Percentiles rank a stretch among this genome's conserved stretches.
phyloP scores from a whole-genome alignment of 1,140 invertebrate species.

The Sminthurides bifidus region DNA sequence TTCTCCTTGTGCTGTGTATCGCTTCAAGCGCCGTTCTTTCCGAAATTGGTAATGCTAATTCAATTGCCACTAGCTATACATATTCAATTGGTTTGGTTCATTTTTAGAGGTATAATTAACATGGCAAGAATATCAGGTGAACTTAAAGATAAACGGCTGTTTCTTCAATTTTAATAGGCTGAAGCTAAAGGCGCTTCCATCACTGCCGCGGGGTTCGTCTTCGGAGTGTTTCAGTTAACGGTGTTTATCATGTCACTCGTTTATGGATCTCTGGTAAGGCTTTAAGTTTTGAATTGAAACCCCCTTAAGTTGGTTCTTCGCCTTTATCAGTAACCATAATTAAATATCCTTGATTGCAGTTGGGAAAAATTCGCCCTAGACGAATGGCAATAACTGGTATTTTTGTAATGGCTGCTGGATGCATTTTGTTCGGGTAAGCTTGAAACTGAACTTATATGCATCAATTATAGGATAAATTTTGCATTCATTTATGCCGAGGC shows the following conservation, averaged over 20 bases:
- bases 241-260: constrained; percentile 77
- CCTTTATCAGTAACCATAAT: neutral
- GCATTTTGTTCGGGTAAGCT: neutral
- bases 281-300: no score
- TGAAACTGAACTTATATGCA: no score
- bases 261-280: constrained; percentile 66
- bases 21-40: no score
- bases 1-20: no score
- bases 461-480: neutral
- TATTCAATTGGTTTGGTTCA: no score
- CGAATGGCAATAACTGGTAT: constrained; percentile 74
- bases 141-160: no score
- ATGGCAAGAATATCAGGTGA: no score
- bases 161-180: no score
- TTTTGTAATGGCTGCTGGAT: constrained; percentile 53
- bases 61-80: no score
- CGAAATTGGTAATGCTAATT: no score
- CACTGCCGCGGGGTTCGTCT: constrained; percentile 79
- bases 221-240: constrained; percentile 78
- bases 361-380: constrained; percentile 71
- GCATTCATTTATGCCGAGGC: no score
- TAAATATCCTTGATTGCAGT: constrained; percentile 36
- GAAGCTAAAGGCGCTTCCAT: constrained; percentile 67
- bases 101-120: no score
- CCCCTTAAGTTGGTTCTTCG: neutral